Evolutionary conservation across 2,113 vertebrate species (phyloP).

Genomic region (Bubo bubo): DNA sequence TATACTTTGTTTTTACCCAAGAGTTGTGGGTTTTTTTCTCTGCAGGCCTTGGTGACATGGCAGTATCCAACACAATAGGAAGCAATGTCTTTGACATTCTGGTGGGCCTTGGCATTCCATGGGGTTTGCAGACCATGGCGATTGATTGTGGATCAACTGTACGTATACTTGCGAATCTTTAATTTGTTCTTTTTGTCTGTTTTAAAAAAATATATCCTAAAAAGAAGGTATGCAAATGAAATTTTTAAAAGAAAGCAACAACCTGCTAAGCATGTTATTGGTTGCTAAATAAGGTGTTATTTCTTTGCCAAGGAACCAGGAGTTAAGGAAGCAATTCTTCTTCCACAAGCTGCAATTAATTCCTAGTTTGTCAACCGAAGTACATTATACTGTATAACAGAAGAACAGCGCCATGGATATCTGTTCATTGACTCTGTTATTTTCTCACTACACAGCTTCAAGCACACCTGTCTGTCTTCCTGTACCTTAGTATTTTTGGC

Average conservation of each 20-base stretch:
- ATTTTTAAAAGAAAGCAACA: not conserved
- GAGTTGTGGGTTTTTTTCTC: not conserved
- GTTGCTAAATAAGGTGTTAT: not conserved
- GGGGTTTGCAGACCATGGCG: constrained; percentile 93
- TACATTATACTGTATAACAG: not conserved
- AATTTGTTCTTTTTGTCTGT: not conserved
- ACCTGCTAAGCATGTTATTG: not conserved
- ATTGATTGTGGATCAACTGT: constrained; percentile 88
- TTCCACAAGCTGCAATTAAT: not conserved
- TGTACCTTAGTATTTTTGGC: not conserved
- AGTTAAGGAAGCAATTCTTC: not conserved
- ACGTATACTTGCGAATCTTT: constrained; percentile 41
- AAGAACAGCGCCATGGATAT: not conserved
- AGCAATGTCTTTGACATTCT: constrained; percentile 98
- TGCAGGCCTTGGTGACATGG: constrained; percentile 95
- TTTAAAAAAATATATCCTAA: not conserved
- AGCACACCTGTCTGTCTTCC: not conserved
- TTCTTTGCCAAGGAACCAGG: not conserved
- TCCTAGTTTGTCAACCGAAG: not conserved
- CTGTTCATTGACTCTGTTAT: not conserved
- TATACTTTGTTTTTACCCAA: not conserved
- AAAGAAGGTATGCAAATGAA: not conserved
- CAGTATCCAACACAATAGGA: constrained; percentile 94
- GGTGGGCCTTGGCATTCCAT: constrained; percentile 92
- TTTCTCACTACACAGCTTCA: not conserved